Evolutionary conservation across 2,797 vertebrate species (phyloP), one percentile per base, ranked within the genome.

Genomic region (Dermochelys coriacea): DNA sequence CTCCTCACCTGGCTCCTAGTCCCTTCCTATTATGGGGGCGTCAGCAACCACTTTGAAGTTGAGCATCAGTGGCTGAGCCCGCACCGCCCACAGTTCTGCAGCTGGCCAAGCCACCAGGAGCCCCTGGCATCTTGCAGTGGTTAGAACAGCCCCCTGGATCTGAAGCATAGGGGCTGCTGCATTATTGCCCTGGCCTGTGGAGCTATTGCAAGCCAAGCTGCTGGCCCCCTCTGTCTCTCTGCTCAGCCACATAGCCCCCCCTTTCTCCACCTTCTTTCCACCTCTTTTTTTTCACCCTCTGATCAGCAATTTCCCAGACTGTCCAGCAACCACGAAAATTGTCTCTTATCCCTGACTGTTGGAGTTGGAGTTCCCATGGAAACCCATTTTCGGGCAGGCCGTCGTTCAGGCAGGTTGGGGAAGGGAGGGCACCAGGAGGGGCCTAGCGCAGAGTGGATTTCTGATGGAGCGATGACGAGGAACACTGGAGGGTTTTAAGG

Each of bases 321-420:
- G 94, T 96, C 96, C 94, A 93, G 93, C 89, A 90, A 96, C 92
- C 89, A 89, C 94, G 96, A 94, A 92, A 85, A 85, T 85, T 96
- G 97, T 97, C 96, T 97, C 95, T 97, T 94, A 96, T 93, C 83
- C 95, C 86, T 90, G 94, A 83, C 98, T 97, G 97, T 96, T 91
- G 97, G 91, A 75, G 95, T 94, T 97, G 31, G 54, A 55, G 98
- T 99, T 99, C 97, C 99, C 98, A 99, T 98, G 98, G 98, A 98
- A 98, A 99, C 98, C 86, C 88, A 94, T 97, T 97, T 98, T 98
- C 98, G 95, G 98, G 98, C 97, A 80, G 95, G 97, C 98, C 98
- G 98, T 96, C 98, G 98, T 97, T 98, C 98, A 98, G 95, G 96
- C 98, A 96, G 98, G 97, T 97, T 93, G 95, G 96, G 68, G 91